Conservation (phyloP, 2,888 invertebrate genomes). For the Sinelater perroti region DNA sequence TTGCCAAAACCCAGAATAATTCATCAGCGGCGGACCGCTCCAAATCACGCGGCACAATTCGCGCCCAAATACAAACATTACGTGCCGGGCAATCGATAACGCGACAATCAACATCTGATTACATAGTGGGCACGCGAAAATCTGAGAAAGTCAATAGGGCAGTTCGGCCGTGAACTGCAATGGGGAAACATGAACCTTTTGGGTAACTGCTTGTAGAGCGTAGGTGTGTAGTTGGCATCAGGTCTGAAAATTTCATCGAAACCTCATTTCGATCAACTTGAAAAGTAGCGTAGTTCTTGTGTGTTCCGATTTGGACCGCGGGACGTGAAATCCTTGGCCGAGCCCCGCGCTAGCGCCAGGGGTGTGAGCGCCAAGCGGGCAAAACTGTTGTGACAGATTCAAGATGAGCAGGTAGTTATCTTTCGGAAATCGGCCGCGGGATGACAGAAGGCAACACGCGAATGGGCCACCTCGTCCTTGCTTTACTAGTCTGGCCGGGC, state of each 20-base stretch:
- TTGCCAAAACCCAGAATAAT: conserved; percentile 26
- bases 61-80: conserved; percentile 4
- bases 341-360: conserved; percentile 5
- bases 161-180: neutral
- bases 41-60: conserved; percentile 9
- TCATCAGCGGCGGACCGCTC: conserved; percentile 15
- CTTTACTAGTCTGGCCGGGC: conserved; percentile 41
- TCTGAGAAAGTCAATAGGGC: neutral
- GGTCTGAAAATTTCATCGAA: neutral
- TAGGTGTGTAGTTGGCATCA: conserved; percentile 3
- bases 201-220: neutral
- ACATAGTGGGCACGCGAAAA: conserved; percentile 1
- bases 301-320: no score
- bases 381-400: conserved; percentile 6
- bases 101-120: conserved; percentile 6
- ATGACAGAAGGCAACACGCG: conserved; percentile 35
- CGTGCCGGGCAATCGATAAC: conserved; percentile 7
- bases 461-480: conserved; percentile 43
- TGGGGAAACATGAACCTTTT: neutral
- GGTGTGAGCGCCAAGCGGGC: neutral
- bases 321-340: no score
- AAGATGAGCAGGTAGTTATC: conserved; percentile 15
- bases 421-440: conserved; percentile 20
- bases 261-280: no score
- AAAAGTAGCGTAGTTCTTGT: no score